Percentiles rank a stretch among this genome's conserved stretches.
Evolutionary conservation across 37 sponge, comb jelly and placozoan species (phyloP).

Genomic region (Tethya wilhelma): DNA sequence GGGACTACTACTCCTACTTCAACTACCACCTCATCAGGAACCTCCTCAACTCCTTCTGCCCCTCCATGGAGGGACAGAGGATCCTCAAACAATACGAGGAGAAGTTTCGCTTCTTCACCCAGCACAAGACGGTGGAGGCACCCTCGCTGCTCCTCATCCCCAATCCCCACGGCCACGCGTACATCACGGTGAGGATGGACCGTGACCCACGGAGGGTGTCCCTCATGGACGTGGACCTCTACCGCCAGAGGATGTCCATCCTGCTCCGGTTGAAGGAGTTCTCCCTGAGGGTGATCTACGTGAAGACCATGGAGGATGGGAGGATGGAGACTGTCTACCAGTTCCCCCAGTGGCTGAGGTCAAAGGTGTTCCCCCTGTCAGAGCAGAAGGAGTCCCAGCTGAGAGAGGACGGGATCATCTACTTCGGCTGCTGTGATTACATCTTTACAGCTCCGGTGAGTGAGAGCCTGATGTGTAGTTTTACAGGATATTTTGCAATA

Average conservation of each 20-base stretch:
- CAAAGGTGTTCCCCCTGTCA: conserved; percentile 4
- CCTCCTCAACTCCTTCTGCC: not conserved
- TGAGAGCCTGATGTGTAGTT: not conserved
- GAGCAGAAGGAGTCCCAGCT: not conserved
- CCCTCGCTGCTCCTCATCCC: not conserved
- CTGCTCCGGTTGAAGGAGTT: not conserved
- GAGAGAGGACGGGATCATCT: not conserved
- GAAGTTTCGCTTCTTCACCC: not conserved
- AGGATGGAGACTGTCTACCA: not conserved
- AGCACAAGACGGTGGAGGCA: not conserved
- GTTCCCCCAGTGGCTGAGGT: not conserved
- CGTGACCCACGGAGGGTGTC: not conserved
- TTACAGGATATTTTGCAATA: no score
- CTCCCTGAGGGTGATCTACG: not conserved
- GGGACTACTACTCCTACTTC: not conserved
- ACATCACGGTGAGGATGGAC: not conserved
- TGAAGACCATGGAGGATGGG: not conserved
- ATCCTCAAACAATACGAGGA: not conserved
- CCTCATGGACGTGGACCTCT: not conserved
- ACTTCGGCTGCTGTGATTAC: conserved; percentile 5
- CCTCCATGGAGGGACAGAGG: not conserved
- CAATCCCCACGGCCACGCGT: not conserved
- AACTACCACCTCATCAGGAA: not conserved
- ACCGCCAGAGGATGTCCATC: not conserved
- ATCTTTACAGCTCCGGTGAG: conserved; percentile 1